Base-by-base conservation (phyloP, 2,797 vertebrate genomes). In the Loriculus beryllinus region DNA sequence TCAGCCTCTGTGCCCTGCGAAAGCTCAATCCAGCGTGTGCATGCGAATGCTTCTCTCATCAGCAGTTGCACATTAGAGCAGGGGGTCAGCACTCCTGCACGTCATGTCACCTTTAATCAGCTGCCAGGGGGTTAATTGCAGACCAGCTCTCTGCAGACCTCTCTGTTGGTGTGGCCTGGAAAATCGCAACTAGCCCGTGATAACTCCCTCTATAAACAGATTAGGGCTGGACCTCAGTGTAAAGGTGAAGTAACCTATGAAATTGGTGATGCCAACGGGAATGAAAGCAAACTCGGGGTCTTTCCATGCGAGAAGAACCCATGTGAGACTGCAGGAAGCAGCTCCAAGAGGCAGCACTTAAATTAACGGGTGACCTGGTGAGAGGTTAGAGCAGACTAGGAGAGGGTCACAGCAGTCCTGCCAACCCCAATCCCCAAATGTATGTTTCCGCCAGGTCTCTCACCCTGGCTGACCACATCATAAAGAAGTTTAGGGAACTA, bases 211-310 rank as follows among this genome's bases (percentile, higher is more conserved):
- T 80, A 37, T 57, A 33, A 69, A 70, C 9, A 47, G 69, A 26
- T 81, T 57, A n/a, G 2, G 2, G 39, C n/a, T 43, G 1, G 2
- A 28, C 20, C 3, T 2, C 52, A 15, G 42, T 0, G 0, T 59
- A 33, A 68, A 59, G 37, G 28, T 48, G 23, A 52, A 82, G 48
- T 29, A 71, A 64, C 23, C n/a, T 20, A 4, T 21, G 62, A 59
- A 90, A 74, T 68, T n/a, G 21, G 60, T 11, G 15, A 33, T n/a
- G 25, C 33, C 1, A 2, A 18, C 40, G 67, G 75, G 63, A 82
- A 69, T 22, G 9, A 71, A 88, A 88, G 82, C 21, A 54, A 78
- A 72, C 35, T 54, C 9, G 1, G 15, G 17, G 6, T 17, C 86
- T 63, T 57, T 47, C 35, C 35, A 3, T n/a, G 19, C 0, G 0